Base-by-base conservation (phyloP, 2,113 vertebrate species). In the Lonchura striata region DNA sequence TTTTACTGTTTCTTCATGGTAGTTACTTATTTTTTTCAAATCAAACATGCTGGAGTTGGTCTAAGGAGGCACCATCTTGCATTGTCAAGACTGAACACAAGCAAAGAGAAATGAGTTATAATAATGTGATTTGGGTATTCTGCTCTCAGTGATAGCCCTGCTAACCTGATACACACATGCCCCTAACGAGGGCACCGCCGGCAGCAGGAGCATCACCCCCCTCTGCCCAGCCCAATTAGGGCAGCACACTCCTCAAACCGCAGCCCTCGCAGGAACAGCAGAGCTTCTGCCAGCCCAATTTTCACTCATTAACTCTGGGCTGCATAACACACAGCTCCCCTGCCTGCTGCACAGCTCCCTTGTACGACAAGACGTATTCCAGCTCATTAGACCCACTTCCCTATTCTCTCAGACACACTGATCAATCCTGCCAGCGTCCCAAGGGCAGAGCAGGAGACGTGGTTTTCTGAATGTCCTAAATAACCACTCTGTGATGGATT, bases 171-270 rank as follows among this genome's bases (percentile, higher is more conserved):
- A 22, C 2, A 87, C 86, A 77, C 88, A 61, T 4, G 1, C 31
- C 3, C 79, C 85, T 68, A 79, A 78, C 27, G 0, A 96, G 87
- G 87, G 52, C 70, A 21, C 33, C 0, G 13, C 46, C 19, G 0
- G 66, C 41, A 27, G 69, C 70, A 31, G 60, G 37, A 94, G 91
- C 69, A 65, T 20, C 90, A 57, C 53, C 90, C 37, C 33, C 72
- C 86, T 56, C 84, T 60, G 95, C 93, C 92, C 23, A 9, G 85
- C 74, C 85, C 97, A 97, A 97, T 97, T 96, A 97, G 95, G 91
- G 35, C 66, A 88, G 71, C 86, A 23, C 2, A 11, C 46, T 77
- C 82, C 84, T 74, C 70, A n/a, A 71, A 46, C 83, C 12, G 0
- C 27, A 1, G 41, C 41, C 66, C 89, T 87, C 79, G 13, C 16